Base-by-base conservation (phyloP, 2,113 vertebrate species). In the Onychorhynchus coronatus region DNA sequence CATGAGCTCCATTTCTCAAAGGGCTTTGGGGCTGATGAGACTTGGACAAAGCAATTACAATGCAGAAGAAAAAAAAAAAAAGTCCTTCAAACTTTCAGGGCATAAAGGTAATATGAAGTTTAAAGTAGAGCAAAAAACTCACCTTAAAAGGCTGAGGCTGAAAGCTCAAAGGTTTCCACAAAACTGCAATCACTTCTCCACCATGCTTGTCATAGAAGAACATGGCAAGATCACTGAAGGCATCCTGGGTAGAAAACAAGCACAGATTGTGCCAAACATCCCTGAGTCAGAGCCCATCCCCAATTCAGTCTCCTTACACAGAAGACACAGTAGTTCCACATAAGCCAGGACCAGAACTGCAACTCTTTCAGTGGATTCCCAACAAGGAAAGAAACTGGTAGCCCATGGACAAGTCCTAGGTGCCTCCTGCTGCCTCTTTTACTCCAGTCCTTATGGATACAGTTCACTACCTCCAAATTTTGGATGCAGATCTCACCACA, bases 111-210 rank as follows among this genome's bases (percentile, higher is more conserved):
- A 59, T 9, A 37, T 1, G 1, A 74, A 30, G 35, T 47, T 65
- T 79, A 20, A 50, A 75, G 22, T 6, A 58, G 61, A 88, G 25
- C 14, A 16, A 41, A 85, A 70, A 42, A 49, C 94, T 87, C 42
- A 99, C 99, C 98, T 99, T 99, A 88, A 99, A 99, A 21, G 98
- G 98, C 87, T 98, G 97, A 14, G 98, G 98, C 52, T 97, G 83
- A 92, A 99, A 99, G 88, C 99, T 98, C 27, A 98, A 97, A 25
- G 99, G 99, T 79, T 99, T 99, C 99, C 99, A 99, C 55, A 99
- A 97, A 83, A 99, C 99, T 37, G 98, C 98, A 6, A 99, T 98
- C 90, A 99, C 98, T 30, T 98, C 98, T 52, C 99, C 99, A 12
- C 99, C 99, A 50, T 98, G 98, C 22, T 98, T 98, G 97, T 99